phyloP scores from a whole-genome alignment of 2,113 vertebrate species.

The Pycnonotus jocosus region DNA sequence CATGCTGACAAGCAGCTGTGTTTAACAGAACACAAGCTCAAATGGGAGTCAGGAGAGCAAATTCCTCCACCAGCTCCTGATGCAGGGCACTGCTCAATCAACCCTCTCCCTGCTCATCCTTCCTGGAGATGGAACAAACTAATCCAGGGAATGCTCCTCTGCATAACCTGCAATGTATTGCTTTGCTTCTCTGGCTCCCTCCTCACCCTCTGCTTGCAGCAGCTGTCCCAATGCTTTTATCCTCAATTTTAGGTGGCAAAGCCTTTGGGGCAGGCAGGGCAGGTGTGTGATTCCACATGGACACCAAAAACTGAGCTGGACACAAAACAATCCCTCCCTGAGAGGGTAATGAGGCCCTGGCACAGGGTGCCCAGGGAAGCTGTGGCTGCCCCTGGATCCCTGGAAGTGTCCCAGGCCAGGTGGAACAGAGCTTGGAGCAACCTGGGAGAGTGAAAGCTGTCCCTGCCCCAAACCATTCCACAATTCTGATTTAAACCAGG shows the following conservation, averaged over 20 bases:
- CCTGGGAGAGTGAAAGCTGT: not conserved
- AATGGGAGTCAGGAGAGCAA: not conserved
- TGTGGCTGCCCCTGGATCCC: not conserved
- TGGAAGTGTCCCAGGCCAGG: not conserved
- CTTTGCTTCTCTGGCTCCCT: not conserved
- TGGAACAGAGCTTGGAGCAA: accelerated
- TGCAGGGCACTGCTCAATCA: not conserved
- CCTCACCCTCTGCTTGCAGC: not conserved
- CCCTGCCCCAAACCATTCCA: not conserved
- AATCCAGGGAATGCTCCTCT: not conserved
- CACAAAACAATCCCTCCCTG: not conserved
- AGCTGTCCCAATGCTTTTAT: not conserved
- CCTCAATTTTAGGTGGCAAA: not conserved
- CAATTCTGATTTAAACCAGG: not conserved
- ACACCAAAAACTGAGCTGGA: not conserved
- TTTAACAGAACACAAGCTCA: not conserved
- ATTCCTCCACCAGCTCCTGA: not conserved
- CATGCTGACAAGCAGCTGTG: not conserved
- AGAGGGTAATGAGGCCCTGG: accelerated
- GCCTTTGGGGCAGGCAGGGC: not conserved
- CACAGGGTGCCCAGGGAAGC: not conserved
- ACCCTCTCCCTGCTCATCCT: not conserved
- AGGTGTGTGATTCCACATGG: not conserved
- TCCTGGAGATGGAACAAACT: not conserved
- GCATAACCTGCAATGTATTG: not conserved